Base-by-base conservation (phyloP, 2,797 vertebrate species). In the Benthosema pterotum region DNA sequence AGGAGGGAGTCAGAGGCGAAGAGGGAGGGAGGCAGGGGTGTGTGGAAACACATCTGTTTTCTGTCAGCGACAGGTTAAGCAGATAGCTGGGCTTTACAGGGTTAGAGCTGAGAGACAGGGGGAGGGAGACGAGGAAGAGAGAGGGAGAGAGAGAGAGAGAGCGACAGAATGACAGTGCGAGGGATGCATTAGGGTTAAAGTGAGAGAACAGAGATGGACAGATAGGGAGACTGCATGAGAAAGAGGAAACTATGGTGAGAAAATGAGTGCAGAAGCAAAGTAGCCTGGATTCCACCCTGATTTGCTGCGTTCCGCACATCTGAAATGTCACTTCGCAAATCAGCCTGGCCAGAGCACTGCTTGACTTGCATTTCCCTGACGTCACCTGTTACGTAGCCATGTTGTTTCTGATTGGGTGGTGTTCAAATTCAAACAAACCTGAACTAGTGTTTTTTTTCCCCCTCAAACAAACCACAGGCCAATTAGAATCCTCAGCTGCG, bases 31-130 rank as follows among this genome's bases (percentile, higher is more conserved):
- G n/a, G n/a, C n/a, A n/a, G 75, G 74, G 55, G 72, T 19, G 32
- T 47, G 22, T 18, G 2, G 68, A 73, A 73, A 65, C 68, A 86
- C 87, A 88, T 90, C 85, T 90, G 89, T 86, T 90, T 86, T 75
- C 72, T 83, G 75, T 90, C 84, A 84, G 66, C 43, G 59, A 73
- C 74, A 83, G 76, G 87, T 87, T 87, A 79, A 70, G 73, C 83
- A 77, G 87, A 90, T 86, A 84, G 81, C 4, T 9, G 48, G 61
- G 72, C 67, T 74, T 38, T 53, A 55, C 67, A 76, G 59, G 32
- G 25, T 56, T 42, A 69, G 49, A 38, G 32, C 53, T 55, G 53
- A 32, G 25, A 55, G 32, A 38, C 28, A 32, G 25, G 13, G 13
- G 67, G 32, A 48, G 56, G 42, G 52, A 52, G 19, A 49, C 9